These are phyloP conservation scores for Zootermopsis nevadensis DNA, from an alignment of 2,888 invertebrate genomes.

Conservation along the genomic window DNA sequence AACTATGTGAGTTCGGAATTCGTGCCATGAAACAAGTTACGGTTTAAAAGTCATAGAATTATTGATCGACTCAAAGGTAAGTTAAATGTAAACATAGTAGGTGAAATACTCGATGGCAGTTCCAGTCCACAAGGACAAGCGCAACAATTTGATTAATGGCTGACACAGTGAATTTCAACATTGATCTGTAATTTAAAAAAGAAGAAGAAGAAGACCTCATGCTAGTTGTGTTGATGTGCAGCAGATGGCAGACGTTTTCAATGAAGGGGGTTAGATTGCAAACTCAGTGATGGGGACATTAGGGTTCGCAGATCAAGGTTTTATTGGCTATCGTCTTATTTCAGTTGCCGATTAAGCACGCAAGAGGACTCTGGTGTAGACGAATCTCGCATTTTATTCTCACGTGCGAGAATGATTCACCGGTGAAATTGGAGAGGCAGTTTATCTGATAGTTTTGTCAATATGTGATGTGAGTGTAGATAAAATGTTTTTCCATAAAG, in stretches of 20 bases:
- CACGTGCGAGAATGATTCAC: background rate
- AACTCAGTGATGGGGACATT: background rate
- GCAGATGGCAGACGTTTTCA: conserved; percentile 20
- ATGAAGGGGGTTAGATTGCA: background rate
- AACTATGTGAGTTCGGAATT: too few relatives aligned
- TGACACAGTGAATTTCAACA: background rate
- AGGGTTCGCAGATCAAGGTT: background rate
- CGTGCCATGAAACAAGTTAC: too few relatives aligned
- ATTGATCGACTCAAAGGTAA: background rate
- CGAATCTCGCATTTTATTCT: background rate
- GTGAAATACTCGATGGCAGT: background rate
- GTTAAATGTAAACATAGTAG: background rate
- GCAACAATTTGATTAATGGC: background rate
- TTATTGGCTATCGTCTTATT: background rate
- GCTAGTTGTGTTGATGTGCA: background rate
- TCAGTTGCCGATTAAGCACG: background rate
- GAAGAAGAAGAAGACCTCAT: background rate
- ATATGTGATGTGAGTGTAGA: background rate
- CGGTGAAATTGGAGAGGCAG: background rate
- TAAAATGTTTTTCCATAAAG: background rate
- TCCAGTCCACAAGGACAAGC: background rate
- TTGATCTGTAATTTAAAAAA: too few relatives aligned
- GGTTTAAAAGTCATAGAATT: too few relatives aligned
- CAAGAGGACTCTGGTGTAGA: background rate
- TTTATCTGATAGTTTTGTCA: background rate